Evolutionary conservation across 1,140 invertebrate species (phyloP).

Genomic region (Stenopsyche tienmushanensis): DNA sequence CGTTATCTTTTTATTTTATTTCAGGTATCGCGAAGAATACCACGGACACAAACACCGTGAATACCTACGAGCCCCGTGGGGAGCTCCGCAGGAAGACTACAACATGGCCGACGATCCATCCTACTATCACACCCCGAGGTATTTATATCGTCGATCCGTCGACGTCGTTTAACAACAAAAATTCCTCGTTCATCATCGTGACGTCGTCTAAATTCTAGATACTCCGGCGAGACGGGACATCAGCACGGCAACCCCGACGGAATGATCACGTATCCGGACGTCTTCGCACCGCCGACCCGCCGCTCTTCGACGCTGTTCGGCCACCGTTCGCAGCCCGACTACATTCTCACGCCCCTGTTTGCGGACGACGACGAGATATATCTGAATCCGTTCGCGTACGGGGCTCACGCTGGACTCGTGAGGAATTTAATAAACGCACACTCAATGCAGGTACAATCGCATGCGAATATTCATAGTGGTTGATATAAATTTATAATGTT

Average conservation of each 20-base stretch:
- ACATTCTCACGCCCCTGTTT: constrained; percentile 4
- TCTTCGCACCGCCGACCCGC: constrained; percentile 46
- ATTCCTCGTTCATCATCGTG: neutral
- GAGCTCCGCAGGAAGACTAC: constrained; percentile 32
- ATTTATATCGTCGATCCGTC: neutral
- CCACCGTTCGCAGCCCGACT: constrained; percentile 7
- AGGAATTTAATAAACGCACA: constrained; percentile 30
- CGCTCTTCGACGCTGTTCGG: constrained; percentile 15
- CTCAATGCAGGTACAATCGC: constrained; percentile 24
- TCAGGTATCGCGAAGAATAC: constrained; percentile 37
- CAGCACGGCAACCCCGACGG: constrained; percentile 38
- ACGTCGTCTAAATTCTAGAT: constrained; percentile 39
- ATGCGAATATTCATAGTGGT: neutral
- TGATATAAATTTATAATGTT: constrained; percentile 4
- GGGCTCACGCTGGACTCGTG: constrained; percentile 10
- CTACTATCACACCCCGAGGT: constrained; percentile 32
- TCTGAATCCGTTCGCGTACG: constrained; percentile 30
- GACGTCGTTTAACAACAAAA: neutral
- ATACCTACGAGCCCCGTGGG: constrained; percentile 35
- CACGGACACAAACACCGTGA: constrained; percentile 36
- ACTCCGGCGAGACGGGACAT: constrained; percentile 37
- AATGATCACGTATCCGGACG: constrained; percentile 48
- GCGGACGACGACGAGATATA: constrained; percentile 7
- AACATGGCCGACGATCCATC: constrained; percentile 35
- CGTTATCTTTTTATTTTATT: no score